Base-by-base conservation (phyloP, 2,888 invertebrate genomes). In the Lasioglossum leucozonium region DNA sequence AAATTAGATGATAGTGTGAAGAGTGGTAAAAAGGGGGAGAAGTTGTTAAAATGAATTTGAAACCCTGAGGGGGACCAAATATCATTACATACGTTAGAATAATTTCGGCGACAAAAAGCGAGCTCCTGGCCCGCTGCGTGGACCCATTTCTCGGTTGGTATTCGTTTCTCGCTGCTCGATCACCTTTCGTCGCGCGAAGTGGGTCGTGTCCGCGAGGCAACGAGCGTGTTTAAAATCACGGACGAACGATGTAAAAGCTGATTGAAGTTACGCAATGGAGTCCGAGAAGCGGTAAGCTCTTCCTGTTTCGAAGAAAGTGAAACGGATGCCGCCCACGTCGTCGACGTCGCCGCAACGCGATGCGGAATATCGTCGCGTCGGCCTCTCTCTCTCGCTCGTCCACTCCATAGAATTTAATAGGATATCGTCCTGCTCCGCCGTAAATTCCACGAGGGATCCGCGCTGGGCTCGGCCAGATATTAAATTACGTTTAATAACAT, bases 401-500 rank as follows among this genome's bases (percentile, higher is more conserved):
- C 58, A 58, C 26, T 26, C 58, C 79, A 37, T 79, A 67, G 40
- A 81, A 72, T 89, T 86, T 84, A 87, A 86, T 86, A 51, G 89
- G 85, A 87, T 55, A 83, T 77, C 81, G 83, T 58, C 22, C 85
- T 44, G 85, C 58, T 40, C 71, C 78, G 75, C 84, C 84, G 84
- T 81, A 87, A 86, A 92, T 92, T 92, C 90, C 91, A 80, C 67
- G 73, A 80, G 86, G 86, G 79, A 67, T 40, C 75, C 40, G 22
- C 73, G 58, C 65, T 55, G 81, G 44, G 51, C 79, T 74, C 58
- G 74, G 79, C 73, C 76, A 83, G 89, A 88, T 91, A 91, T 91
- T 91, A 91, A 91, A 91, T 91, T 90, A 88, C 89, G 86, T 91
- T 89, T 91, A 90, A 91, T 91, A 89, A 88, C 87, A 81, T 83